Base-by-base conservation (phyloP, 2,888 invertebrate species). In the Yponomeuta evonymella region DNA sequence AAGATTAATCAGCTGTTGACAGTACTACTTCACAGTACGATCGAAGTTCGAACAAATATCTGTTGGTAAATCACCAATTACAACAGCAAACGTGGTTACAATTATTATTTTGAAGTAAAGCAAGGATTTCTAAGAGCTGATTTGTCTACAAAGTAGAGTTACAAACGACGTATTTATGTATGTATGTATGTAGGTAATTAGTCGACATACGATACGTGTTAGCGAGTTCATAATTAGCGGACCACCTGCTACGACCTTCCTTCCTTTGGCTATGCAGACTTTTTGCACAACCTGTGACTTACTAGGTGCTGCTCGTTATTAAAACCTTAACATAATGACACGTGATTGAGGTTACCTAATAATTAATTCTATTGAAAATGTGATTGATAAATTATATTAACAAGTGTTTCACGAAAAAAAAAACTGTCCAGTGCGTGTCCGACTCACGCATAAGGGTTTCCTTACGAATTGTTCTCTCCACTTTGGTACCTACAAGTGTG, bases 151-250 rank as follows among this genome's bases (percentile, higher is more conserved):
- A 30, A 5, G 15, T 58, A 58, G 51, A 11, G 29, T 29, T 48
- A 58, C 58, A 30, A 29, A 33, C 23, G 51, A 73, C 72, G 70
- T 72, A 75, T 70, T 76, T 74, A 74, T 74, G 36, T 71, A 58
- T 58, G 36, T 71, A 58, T 58, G 51, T 71, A 74, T 75, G 73
- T 78, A 77, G 74, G 77, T 81, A 82, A 81, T 82, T 82, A 82
- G 77, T 75, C 74, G 72, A 79, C 77, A 79, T 30, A 67, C 67
- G 67, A 36, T 65, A 65, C 71, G 72, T 72, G 73, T 74, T 78
- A 74, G 74, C 68, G 76, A 77, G 75, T 78, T 76, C 76, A 76
- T 80, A 83, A 84, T 82, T 83, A 80, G 74, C 75, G 74, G 75
- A 74, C 77, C 77, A 77, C 77, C 76, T 78, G 78, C 78, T 77